A percentile compares a stretch with the other conserved stretches of the same genome.
These are phyloP conservation scores for Ambastaia sidthimunki DNA, from an alignment of 2,797 vertebrate species.

Conservation along the genomic window DNA sequence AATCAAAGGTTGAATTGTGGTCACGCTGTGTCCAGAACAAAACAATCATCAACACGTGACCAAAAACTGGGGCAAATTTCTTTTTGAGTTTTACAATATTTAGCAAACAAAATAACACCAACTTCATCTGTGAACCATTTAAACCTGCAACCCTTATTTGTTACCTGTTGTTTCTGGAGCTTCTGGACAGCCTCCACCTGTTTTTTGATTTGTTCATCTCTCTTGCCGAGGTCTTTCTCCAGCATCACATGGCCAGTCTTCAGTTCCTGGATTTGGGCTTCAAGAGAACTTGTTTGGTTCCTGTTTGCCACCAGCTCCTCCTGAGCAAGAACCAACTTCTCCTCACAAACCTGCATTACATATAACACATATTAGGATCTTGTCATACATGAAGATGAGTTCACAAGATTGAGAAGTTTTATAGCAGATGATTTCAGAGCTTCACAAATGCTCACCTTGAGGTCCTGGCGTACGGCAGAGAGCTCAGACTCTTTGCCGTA, in stretches of 20 bases:
- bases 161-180: slow-evolving; percentile 87
- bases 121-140: not conserved
- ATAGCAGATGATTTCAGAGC: not conserved
- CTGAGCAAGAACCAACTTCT: slow-evolving; percentile 87
- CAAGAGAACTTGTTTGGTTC: slow-evolving; percentile 83
- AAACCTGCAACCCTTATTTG: not conserved
- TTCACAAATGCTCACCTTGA: slow-evolving; percentile 82
- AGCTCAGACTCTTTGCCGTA: slow-evolving; percentile 96
- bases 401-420: no score
- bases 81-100: no score
- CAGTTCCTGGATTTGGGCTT: slow-evolving; percentile 86
- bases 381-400: not conserved
- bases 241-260: slow-evolving; percentile 72
- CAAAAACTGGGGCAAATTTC: no score
- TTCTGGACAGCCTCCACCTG: slow-evolving; percentile 81
- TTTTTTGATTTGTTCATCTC: slow-evolving; percentile 80
- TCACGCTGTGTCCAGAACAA: no score
- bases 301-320: slow-evolving; percentile 90
- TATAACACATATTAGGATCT: not conserved
- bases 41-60: not conserved
- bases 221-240: slow-evolving; percentile 83
- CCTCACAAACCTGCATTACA: slow-evolving; percentile 80
- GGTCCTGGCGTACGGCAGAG: slow-evolving; percentile 90
- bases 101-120: no score
- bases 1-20: no score